Base-by-base conservation (phyloP, 1,140 invertebrate species). In the Oryctes rhinoceros region DNA sequence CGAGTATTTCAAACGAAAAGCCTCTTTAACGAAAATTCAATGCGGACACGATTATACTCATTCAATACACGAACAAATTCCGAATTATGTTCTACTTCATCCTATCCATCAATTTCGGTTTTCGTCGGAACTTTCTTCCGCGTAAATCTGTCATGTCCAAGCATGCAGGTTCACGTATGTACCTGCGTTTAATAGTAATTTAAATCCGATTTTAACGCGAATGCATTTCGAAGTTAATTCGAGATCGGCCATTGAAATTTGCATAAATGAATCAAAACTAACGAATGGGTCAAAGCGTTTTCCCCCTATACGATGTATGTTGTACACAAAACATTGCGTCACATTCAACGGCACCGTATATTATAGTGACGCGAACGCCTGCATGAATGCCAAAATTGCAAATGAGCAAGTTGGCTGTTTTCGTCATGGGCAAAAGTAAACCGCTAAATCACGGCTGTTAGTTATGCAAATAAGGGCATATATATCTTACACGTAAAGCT, bases 191-290 rank as follows among this genome's bases (percentile, higher is more conserved):
- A 76, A 81, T 59, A 79, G 67, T 75, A 81, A 81, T 81, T 81
- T 79, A 81, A 81, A 81, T 48, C 65, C 78, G 80, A 81, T 81
- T 81, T 76, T 15, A 79, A 74, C 76, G 65, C 65, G 65, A 71
- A 47, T 79, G 78, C 53, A 67, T 79, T 79, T 79, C 77, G 67
- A 81, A 79, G 78, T 79, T 76, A 76, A 76, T 76, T 79, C 53
- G 30, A 79, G 80, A 81, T 81, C 24, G 24, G 75, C 80, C 71
- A 81, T 79, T 75, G 53, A 76, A 81, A 81, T 81, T 78, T 81
- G 80, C 80, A 81, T 81, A 81, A 81, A 79, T 79, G 80, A 78
- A 81, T 79, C 80, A 76, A 76, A 81, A 79, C 39, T 74, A 67
- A 76, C 75, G 75, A 76, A 76, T 76, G 44, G 75, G 75, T 76